Percentiles rank a stretch among this genome's conserved stretches.
These are phyloP conservation scores for Parazoanthus swiftii DNA, from an alignment of 92 coral and sea anemone genomes.

Conservation along the genomic window DNA sequence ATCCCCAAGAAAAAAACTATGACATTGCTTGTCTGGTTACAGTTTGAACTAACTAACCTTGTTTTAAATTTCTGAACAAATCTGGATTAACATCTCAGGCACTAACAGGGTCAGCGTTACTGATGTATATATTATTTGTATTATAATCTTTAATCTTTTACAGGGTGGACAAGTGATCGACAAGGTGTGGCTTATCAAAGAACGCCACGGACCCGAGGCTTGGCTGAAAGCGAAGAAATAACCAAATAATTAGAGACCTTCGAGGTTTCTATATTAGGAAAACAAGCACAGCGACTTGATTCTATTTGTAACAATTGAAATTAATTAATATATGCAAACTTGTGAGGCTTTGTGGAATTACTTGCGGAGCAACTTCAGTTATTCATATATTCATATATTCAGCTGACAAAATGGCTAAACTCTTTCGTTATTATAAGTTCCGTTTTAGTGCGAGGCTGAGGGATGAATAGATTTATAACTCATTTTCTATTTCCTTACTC, in stretches of 20 bases:
- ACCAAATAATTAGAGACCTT: not conserved
- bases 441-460: too few relatives aligned
- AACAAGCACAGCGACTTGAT: not conserved
- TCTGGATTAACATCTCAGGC: too few relatives aligned
- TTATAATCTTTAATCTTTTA: not conserved
- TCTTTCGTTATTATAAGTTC: too few relatives aligned
- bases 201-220: constrained; percentile 80
- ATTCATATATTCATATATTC: not conserved
- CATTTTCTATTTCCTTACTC: too few relatives aligned
- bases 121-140: too few relatives aligned
- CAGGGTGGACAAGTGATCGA: constrained; percentile 85
- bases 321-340: not conserved
- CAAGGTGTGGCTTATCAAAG: constrained; percentile 90
- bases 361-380: not conserved
- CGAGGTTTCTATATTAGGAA: not conserved
- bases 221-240: constrained; percentile 36
- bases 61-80: too few relatives aligned
- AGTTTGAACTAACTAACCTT: too few relatives aligned
- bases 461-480: too few relatives aligned
- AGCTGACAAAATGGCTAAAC: not conserved
- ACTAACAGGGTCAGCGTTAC: too few relatives aligned
- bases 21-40: too few relatives aligned
- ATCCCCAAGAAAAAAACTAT: too few relatives aligned
- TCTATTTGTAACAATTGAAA: not conserved
- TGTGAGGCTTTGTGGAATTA: not conserved